Base-by-base conservation (phyloP, 2,888 invertebrate species). In the Protodeltote pygarga region DNA sequence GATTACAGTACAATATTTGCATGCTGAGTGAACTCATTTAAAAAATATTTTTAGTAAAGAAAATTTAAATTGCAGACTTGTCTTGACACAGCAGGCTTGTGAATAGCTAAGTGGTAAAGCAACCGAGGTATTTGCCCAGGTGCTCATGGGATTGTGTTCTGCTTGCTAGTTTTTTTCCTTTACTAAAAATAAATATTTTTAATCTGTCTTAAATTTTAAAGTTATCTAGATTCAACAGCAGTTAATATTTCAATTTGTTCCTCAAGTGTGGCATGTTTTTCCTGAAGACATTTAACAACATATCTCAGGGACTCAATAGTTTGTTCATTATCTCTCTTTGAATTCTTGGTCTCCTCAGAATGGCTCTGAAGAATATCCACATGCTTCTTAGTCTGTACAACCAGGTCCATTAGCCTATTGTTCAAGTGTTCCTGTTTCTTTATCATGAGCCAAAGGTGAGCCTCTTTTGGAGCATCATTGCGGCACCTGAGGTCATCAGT, bases 221-320 rank as follows among this genome's bases (percentile, higher is more conserved):
- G 10, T 51, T 82, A 88, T 66, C 88, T 79, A 42, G 90, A 79
- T 64, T 91, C 91, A 19, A 91, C 84, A 50, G 88, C 77, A 52
- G 89, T 85, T 40, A 91, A 64, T 45, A 91, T 90, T 73, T 91
- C 89, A 58, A 91, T 84, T 70, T 91, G 90, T 65, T 91, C 91
- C 49, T 91, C 91, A 41, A 88, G 75, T 16, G 89, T 87, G 3
- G 89, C 83, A 60, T 89, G 85, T 67, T 90, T 91, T 50, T 91
- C 91, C 66, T 91, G 90, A 19, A 91, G 75, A 59, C 87, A 85
- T 68, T 90, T 91, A 0, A 87, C 81, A 57, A 89, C 78, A 61
- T 90, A 91, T 55, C 88, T 91, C 23, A 85, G 72, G 8, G 81
- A 82, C 27, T 91, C 87, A 20, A 83, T 68, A 54, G 71, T 82